Percentiles rank a stretch among this genome's conserved stretches.
Evolutionary conservation across 2,113 vertebrate species (phyloP).

Genomic region (Caloenas nicobarica): DNA sequence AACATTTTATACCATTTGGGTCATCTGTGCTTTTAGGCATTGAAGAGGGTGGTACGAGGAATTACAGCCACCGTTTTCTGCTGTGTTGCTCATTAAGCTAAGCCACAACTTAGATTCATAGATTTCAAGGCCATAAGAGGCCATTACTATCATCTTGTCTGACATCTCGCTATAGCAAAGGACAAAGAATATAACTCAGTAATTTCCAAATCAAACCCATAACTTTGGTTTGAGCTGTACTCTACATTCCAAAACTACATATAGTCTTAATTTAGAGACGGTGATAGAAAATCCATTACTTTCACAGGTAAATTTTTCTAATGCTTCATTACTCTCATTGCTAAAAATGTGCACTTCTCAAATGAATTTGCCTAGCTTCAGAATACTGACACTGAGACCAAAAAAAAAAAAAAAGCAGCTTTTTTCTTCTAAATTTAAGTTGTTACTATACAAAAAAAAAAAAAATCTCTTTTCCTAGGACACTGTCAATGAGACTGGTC

Average conservation of each 20-base stretch:
- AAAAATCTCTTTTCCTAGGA: background rate
- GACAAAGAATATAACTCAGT: background rate
- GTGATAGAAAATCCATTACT: conserved; percentile 38
- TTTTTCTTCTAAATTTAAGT: conserved; percentile 16
- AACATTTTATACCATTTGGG: background rate
- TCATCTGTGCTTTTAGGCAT: background rate
- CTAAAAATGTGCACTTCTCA: conserved; percentile 1
- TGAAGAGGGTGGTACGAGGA: background rate
- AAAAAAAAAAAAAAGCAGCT: background rate
- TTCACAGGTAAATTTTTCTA: conserved; percentile 38
- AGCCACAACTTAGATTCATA: background rate
- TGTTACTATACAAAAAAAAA: background rate
- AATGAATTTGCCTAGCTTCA: conserved; percentile 29
- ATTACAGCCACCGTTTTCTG: background rate
- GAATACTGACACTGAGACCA: background rate
- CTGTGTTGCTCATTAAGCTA: background rate
- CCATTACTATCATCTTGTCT: background rate
- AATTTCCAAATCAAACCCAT: conserved; percentile 36
- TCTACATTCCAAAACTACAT: background rate
- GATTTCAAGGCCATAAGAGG: background rate
- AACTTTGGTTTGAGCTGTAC: background rate
- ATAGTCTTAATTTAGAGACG: conserved; percentile 27
- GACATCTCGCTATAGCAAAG: background rate
- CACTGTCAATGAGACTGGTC: background rate
- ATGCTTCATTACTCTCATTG: conserved; percentile 4